phyloP scores from a whole-genome alignment of 2,797 vertebrate species.

The Leptodactylus fallax region DNA sequence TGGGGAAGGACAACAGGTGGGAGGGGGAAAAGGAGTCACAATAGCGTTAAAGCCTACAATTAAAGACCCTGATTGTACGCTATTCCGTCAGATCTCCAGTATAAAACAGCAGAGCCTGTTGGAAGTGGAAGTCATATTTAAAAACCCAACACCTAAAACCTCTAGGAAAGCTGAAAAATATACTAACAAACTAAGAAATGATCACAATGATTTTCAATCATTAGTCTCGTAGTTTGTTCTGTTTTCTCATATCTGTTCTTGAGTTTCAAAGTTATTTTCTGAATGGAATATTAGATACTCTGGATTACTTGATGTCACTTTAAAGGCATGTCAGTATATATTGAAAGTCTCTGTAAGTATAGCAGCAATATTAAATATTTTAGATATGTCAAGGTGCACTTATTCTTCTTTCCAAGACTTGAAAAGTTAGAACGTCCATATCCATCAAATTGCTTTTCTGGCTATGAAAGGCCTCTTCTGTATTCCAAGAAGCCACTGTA shows the following conservation, averaged over 20 bases:
- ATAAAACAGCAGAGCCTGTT: no score
- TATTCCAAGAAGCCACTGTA: slow-evolving; percentile 16
- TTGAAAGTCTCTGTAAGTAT: not conserved
- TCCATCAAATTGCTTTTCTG: slow-evolving; percentile 12
- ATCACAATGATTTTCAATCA: not conserved
- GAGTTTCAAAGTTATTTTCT: no score
- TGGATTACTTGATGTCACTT: not conserved
- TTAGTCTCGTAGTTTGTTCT: not conserved
- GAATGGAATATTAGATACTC: not conserved
- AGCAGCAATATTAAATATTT: not conserved
- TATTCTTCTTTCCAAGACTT: not conserved
- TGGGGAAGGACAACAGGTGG: no score
- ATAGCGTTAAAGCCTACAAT: no score
- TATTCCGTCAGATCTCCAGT: no score
- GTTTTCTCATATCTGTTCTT: no score
- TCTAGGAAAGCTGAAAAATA: no score
- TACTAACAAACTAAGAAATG: no score
- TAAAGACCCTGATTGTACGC: no score
- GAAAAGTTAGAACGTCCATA: slow-evolving; percentile 10
- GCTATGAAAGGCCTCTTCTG: slow-evolving; percentile 8
- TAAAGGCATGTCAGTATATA: not conserved
- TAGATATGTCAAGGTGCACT: not conserved
- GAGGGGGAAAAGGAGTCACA: no score
- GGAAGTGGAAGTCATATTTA: no score
- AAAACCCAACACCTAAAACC: no score